These are phyloP conservation scores for Subacronicta megacephala DNA, from an alignment of 2,888 invertebrate genomes.

Conservation along the genomic window DNA sequence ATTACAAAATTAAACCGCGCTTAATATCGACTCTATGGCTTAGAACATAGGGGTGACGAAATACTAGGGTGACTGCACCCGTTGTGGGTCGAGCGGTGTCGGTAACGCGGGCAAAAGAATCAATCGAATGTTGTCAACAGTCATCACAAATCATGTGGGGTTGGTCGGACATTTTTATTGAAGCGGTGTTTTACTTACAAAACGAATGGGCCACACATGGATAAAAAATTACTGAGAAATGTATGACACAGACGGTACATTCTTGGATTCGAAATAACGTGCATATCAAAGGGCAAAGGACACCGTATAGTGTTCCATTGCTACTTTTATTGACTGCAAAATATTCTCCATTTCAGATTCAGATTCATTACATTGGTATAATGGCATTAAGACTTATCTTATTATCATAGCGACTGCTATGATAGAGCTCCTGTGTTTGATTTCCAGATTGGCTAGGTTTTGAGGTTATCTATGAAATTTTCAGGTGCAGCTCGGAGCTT, in stretches of 20 bases:
- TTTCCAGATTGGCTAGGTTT: too few species aligned
- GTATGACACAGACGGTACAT: conserved; percentile 38
- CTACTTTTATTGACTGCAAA: too few species aligned
- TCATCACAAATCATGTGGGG: conserved; percentile 69
- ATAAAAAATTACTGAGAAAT: conserved; percentile 46
- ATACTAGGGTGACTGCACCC: conserved; percentile 21
- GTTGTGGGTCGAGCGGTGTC: conserved; percentile 51
- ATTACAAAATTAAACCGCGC: conserved; percentile 42
- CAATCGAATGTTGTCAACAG: conserved; percentile 74
- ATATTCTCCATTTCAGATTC: too few species aligned
- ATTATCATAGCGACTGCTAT: too few species aligned
- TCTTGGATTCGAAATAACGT: conserved; percentile 6
- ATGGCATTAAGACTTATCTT: too few species aligned
- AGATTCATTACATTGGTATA: too few species aligned
- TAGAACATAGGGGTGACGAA: conserved; percentile 40
- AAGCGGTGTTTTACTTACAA: conserved; percentile 56
- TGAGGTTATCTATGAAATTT: too few species aligned
- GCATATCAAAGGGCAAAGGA: not conserved
- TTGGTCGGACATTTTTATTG: conserved; percentile 55
- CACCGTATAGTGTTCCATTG: too few species aligned
- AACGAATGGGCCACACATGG: conserved; percentile 60
- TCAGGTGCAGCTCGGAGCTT: too few species aligned
- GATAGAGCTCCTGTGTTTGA: too few species aligned
- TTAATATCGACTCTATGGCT: conserved; percentile 42
- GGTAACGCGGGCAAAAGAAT: conserved; percentile 59